phyloP scores from a whole-genome alignment of 2,113 vertebrate genomes.

The Rhabdornis inornatus region DNA sequence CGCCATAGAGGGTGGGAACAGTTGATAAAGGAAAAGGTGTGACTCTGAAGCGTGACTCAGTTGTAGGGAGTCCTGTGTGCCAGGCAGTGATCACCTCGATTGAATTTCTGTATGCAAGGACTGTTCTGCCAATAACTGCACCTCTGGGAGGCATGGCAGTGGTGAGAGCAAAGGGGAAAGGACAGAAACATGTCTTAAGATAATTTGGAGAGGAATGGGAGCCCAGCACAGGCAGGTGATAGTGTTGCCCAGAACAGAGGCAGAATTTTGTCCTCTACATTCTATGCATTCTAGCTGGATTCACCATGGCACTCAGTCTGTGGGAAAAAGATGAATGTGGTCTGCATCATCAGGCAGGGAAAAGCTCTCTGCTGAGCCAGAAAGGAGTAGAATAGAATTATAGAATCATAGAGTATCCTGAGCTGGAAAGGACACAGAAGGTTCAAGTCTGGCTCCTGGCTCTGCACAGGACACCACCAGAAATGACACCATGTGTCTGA shows the following conservation, averaged over 20 bases:
- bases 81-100: not conserved
- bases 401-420: not conserved
- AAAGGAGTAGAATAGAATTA: not conserved
- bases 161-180: not conserved
- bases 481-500: not conserved
- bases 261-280: not conserved
- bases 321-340: not conserved
- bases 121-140: not conserved
- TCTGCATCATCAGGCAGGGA: not conserved
- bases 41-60: not conserved
- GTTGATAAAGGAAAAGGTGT: not conserved
- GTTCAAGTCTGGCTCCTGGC: not conserved
- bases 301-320: not conserved
- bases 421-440: not conserved
- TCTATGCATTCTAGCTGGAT: not conserved
- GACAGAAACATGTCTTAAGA: not conserved
- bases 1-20: not conserved
- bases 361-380: not conserved
- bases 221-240: not conserved
- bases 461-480: not conserved
- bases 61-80: not conserved
- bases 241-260: not conserved
- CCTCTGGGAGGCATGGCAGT: not conserved
- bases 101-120: not conserved
- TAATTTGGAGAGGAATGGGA: not conserved